Percentiles rank a stretch among this genome's conserved stretches.
Evolutionary conservation across 1,140 invertebrate genomes (phyloP).

Genomic region (Anagrus nilaparvatae): DNA sequence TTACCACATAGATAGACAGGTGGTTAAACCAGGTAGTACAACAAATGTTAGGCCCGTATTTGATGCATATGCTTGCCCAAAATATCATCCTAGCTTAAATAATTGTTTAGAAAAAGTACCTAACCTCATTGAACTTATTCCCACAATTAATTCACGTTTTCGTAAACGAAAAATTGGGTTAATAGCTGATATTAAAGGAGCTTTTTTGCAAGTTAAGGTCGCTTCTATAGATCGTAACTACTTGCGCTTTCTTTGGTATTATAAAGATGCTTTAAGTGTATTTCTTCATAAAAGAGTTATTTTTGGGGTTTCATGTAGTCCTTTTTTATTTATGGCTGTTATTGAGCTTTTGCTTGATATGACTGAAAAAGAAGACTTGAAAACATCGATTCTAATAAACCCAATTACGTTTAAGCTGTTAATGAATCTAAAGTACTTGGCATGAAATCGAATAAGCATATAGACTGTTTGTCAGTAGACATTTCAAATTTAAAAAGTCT

Average conservation of each 20-base stretch:
- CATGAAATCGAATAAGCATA: constrained; percentile 7
- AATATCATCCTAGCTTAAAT: constrained; percentile 13
- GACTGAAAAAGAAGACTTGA: no score
- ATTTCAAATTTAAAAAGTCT: no score
- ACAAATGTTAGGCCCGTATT: constrained; percentile 3
- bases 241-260: constrained; percentile 28
- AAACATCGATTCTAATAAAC: no score
- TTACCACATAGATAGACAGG: constrained; percentile 1
- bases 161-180: constrained; percentile 27
- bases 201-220: constrained; percentile 33
- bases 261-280: constrained; percentile 12
- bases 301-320: constrained; percentile 22
- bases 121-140: constrained; percentile 33
- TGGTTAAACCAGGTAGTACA: constrained; percentile 4
- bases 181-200: constrained; percentile 34
- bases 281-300: constrained; percentile 22
- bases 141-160: constrained; percentile 29
- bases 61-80: constrained; percentile 7
- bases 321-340: constrained; percentile 25
- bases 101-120: constrained; percentile 18
- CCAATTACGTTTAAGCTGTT: no score
- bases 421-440: constrained; percentile 6
- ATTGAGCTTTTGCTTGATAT: no score
- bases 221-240: constrained; percentile 24
- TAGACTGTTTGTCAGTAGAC: background rate